A percentile compares a stretch with the other conserved stretches of the same genome.
phyloP scores from a whole-genome alignment of 2,797 vertebrate genomes.

The Tauraco hartlaubi region DNA sequence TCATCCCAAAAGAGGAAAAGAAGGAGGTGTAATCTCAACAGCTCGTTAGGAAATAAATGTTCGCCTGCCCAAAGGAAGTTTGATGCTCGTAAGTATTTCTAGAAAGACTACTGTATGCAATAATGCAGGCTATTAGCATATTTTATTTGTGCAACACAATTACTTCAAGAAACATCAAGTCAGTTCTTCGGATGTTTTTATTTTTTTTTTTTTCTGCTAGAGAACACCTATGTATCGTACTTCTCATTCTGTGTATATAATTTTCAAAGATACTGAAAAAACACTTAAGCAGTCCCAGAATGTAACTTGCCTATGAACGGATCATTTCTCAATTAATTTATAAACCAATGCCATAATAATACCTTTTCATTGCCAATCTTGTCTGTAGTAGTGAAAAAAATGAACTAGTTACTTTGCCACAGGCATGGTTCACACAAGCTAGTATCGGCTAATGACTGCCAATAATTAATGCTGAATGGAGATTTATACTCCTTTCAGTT shows the following conservation, averaged over 20 bases:
- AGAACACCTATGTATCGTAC: not conserved
- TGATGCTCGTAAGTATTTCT: not conserved
- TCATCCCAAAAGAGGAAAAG: not conserved
- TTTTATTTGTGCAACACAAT: not conserved
- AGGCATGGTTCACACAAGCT: not conserved
- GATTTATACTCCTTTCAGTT: not conserved
- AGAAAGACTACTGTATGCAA: not conserved
- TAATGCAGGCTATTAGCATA: not conserved
- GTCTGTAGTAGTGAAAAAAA: not conserved
- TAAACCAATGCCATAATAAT: not conserved
- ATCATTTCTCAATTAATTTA: not conserved
- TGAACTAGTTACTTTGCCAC: not conserved
- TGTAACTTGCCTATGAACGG: not conserved
- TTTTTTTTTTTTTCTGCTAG: not conserved
- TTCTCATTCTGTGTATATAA: too few species aligned
- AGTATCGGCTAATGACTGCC: not conserved
- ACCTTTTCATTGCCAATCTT: not conserved
- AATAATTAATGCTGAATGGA: not conserved
- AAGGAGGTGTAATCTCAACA: accelerated
- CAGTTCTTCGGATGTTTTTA: not conserved
- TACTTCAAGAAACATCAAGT: not conserved
- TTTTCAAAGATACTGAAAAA: not conserved
- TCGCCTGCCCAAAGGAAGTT: accelerated
- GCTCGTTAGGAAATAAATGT: not conserved
- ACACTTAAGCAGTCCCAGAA: not conserved